Evolutionary conservation across 1,140 invertebrate genomes (phyloP), one percentile per base, ranked within the genome.

Genomic region (Neodiprion virginianus): DNA sequence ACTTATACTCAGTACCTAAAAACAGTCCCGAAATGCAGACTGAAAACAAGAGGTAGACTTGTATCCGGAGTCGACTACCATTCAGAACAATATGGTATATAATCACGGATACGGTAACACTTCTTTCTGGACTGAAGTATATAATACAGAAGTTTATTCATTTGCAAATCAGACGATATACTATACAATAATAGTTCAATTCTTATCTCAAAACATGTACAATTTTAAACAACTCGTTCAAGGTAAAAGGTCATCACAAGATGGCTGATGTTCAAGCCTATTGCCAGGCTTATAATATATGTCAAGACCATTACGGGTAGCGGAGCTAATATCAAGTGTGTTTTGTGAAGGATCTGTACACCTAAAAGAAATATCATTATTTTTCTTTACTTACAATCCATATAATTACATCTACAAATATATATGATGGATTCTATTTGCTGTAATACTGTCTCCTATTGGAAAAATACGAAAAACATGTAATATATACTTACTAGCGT

Each of bases 341-440:
- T 97, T 80, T 95, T 96, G 79, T 96, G 93, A 66, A 99, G 88
- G 86, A 97, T 96, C 69, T 97, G 95, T 79, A 99, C 91, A 87
- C 96, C 96, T 97, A 90, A 78, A 93, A 91, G 78, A 76, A 75
- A 75, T 82, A 79, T 72, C 72, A 75, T 69, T 14, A 50, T 65
- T 8, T 67, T 69, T 50, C 23, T 67, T 12, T 47, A 71, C 8
- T 17, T 48, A 61, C 61, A 71, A 68, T 74, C 76, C 17, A 71
- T 75, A 50, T 21, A 75, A 69, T 67, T 61, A 2, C 12, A 47
- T 66, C 40, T 74, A 74, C 5, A 40, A 40, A 40, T 40, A 5
- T 40, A n/a, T 68, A 67, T 71, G 48, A 40, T 65, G 5, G 17
- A 73, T 28, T 72, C 17, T 28, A 77, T 48, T 47, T 47, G 21